Evolutionary conservation across 2,888 invertebrate genomes (phyloP).

Genomic region (Eristalis intricaria): DNA sequence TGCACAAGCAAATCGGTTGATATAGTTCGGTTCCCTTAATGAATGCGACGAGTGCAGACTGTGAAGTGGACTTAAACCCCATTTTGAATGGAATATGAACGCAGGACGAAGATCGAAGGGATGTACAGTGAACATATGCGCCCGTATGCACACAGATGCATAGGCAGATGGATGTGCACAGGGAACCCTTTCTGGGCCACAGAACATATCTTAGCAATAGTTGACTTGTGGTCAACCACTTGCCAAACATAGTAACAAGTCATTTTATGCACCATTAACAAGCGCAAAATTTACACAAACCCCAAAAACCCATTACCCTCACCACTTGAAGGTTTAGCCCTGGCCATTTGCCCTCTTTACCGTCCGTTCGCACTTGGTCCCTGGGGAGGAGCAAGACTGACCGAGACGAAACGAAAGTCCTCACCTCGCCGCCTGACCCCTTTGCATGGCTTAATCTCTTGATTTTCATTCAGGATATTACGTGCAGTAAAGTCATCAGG

Average conservation of each 20-base stretch:
- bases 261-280: conserved; percentile 74
- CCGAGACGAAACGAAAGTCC: conserved; percentile 20
- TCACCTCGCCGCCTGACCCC: neutral
- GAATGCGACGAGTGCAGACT: conserved; percentile 46
- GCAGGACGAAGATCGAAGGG: conserved; percentile 36
- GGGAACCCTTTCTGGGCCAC: conserved; percentile 73
- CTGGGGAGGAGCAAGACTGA: conserved; percentile 13
- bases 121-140: conserved; percentile 6
- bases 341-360: conserved; percentile 11
- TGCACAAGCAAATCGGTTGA: neutral
- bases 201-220: conserved; percentile 70
- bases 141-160: neutral
- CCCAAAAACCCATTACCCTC: conserved; percentile 71
- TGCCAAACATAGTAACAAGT: conserved; percentile 74
- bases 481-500: conserved; percentile 71
- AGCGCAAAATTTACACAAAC: conserved; percentile 71
- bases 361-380: neutral
- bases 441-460: conserved; percentile 69
- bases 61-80: conserved; percentile 50
- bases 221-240: conserved; percentile 73
- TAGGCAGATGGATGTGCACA: neutral
- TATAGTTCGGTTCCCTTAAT: conserved; percentile 24
- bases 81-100: conserved; percentile 62
- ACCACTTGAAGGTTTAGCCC: conserved; percentile 51
- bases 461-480: conserved; percentile 71